Evolutionary conservation across 2,888 invertebrate species (phyloP).

Genomic region (Spodoptera littoralis): DNA sequence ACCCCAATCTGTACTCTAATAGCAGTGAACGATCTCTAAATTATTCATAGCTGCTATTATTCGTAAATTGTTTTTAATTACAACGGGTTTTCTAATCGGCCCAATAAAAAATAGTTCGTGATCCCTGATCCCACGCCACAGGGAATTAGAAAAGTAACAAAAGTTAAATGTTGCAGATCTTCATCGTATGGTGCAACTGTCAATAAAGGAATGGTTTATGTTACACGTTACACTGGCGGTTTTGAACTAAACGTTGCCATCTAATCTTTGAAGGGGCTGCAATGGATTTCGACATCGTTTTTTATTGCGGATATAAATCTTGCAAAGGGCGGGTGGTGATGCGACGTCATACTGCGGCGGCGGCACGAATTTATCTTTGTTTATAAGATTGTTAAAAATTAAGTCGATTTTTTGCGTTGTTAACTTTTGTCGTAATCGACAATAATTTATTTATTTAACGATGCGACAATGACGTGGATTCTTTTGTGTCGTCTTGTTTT

Average conservation of each 20-base stretch:
- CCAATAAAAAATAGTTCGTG: slow-evolving; percentile 65
- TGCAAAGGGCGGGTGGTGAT: slow-evolving; percentile 71
- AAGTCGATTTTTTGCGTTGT: slow-evolving; percentile 72
- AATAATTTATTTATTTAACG: slow-evolving; percentile 65
- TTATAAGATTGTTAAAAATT: slow-evolving; percentile 79
- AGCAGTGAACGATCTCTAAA: slow-evolving; percentile 68
- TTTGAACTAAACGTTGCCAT: slow-evolving; percentile 33
- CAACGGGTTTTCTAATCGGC: slow-evolving; percentile 60
- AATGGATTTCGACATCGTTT: slow-evolving; percentile 62
- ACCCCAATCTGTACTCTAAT: slow-evolving; percentile 65
- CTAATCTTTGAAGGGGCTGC: slow-evolving; percentile 40
- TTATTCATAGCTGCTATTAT: slow-evolving; percentile 66
- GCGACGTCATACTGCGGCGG: slow-evolving; percentile 83
- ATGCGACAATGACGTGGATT: slow-evolving; percentile 58
- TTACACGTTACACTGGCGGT: slow-evolving; percentile 67
- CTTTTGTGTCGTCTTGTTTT: slow-evolving; percentile 52
- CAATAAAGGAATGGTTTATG: slow-evolving; percentile 67
- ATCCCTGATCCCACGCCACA: slow-evolving; percentile 70
- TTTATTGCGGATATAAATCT: slow-evolving; percentile 76
- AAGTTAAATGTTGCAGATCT: slow-evolving; percentile 77
- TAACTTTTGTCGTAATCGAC: slow-evolving; percentile 63
- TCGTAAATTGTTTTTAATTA: slow-evolving; percentile 68
- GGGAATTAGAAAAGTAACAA: slow-evolving; percentile 76
- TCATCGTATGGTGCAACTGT: slow-evolving; percentile 70
- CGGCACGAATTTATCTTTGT: slow-evolving; percentile 82